Percentiles rank a stretch among this genome's conserved stretches.
Conservation (phyloP, 1,140 invertebrate genomes). For the Aphelinus certus region DNA sequence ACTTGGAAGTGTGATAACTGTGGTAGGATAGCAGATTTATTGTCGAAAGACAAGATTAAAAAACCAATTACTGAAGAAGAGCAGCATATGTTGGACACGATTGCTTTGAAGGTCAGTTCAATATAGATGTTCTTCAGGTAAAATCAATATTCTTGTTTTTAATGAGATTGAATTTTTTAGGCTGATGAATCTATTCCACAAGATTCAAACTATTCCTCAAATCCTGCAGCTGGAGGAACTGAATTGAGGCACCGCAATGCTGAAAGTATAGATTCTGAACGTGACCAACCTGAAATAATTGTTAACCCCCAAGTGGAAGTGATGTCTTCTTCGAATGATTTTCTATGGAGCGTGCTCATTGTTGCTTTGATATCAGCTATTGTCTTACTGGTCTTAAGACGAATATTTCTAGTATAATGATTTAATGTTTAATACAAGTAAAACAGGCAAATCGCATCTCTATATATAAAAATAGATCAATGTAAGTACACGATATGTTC, state of each 20-base stretch:
- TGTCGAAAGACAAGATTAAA: conserved; percentile 56
- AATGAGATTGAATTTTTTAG: conserved; percentile 41
- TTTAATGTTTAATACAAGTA: conserved; percentile 29
- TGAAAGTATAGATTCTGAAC: conserved; percentile 18
- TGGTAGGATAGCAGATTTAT: conserved; percentile 58
- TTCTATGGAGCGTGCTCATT: conserved; percentile 61
- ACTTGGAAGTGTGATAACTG: conserved; percentile 61
- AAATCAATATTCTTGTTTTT: neutral
- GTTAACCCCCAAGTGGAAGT: conserved; percentile 52
- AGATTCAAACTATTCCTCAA: conserved; percentile 44
- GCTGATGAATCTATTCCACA: conserved; percentile 55
- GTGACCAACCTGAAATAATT: conserved; percentile 49
- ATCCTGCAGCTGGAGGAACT: conserved; percentile 18
- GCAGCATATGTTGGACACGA: conserved; percentile 62
- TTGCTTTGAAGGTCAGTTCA: conserved; percentile 60
- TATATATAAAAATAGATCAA: conserved; percentile 41
- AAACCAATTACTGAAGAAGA: conserved; percentile 63
- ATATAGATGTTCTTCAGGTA: too few relatives aligned
- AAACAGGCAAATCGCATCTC: neutral
- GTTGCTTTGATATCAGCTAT: conserved; percentile 57
- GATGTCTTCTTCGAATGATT: conserved; percentile 58
- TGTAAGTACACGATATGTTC: conserved; percentile 40
- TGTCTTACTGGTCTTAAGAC: conserved; percentile 57
- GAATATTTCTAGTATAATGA: conserved; percentile 59
- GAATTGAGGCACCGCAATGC: conserved; percentile 53